These are phyloP conservation scores for Nothobranchius kuhntae DNA, from an alignment of 2,113 vertebrate species.

Conservation along the genomic window DNA sequence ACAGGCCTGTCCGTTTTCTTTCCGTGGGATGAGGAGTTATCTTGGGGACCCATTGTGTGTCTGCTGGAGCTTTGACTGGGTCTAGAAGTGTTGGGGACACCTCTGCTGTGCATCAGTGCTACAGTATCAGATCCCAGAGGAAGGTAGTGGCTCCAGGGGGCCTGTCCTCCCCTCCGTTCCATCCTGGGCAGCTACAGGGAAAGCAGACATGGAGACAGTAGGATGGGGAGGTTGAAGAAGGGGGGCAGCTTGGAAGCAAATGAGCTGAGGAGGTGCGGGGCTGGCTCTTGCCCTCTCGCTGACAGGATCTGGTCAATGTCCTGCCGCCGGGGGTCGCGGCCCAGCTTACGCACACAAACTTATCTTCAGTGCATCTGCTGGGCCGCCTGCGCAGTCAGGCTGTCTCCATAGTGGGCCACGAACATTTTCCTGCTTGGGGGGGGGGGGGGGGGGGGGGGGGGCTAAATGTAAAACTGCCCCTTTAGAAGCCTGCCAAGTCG, in stretches of 20 bases:
- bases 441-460: slow-evolving; percentile 64
- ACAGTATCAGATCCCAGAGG: slow-evolving; percentile 80
- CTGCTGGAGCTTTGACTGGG: slow-evolving; percentile 48
- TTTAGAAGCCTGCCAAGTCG: slow-evolving; percentile 81
- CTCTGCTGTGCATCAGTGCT: slow-evolving; percentile 58
- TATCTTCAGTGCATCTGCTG: slow-evolving; percentile 95
- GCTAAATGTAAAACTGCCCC: slow-evolving; percentile 80
- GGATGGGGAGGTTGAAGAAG: slow-evolving; percentile 52
- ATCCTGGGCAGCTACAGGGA: slow-evolving; percentile 55
- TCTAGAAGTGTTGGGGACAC: slow-evolving; percentile 48
- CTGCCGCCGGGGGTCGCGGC: slow-evolving; percentile 95
- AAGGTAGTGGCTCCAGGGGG: slow-evolving; percentile 87
- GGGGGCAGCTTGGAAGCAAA: slow-evolving; percentile 61
- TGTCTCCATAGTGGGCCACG: slow-evolving; percentile 92
- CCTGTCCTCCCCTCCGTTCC: slow-evolving; percentile 73
- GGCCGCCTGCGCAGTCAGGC: slow-evolving; percentile 96
- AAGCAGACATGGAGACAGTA: slow-evolving; percentile 67
- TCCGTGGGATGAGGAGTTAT: slow-evolving; percentile 71
- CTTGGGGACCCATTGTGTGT: slow-evolving; percentile 74
- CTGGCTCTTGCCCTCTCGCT: slow-evolving; percentile 89
- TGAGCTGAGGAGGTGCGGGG: slow-evolving; percentile 78
- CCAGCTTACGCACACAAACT: slow-evolving; percentile 98
- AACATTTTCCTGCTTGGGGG: slow-evolving; percentile 88
- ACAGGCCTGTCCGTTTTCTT: slow-evolving; percentile 71
- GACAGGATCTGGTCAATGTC: slow-evolving; percentile 99